Evolutionary conservation across 2,113 vertebrate species (phyloP).

Genomic region (Piaya cayana): DNA sequence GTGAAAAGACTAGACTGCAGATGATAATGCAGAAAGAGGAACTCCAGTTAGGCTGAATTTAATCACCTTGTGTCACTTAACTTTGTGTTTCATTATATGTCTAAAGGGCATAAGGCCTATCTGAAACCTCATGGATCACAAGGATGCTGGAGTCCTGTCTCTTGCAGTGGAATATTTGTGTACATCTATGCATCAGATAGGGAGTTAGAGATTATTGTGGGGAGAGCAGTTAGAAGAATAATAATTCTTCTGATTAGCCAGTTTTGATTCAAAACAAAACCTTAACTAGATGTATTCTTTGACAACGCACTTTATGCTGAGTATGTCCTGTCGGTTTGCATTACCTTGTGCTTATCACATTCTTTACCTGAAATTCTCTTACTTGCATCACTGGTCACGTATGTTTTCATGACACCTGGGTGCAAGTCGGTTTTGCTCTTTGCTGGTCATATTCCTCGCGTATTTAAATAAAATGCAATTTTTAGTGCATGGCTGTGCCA

Average conservation of each 20-base stretch:
- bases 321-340: background rate
- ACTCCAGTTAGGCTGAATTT: background rate
- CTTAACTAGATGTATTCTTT: background rate
- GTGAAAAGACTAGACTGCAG: background rate
- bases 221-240: background rate
- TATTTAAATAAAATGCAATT: background rate
- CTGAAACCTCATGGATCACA: background rate
- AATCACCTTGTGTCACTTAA: background rate
- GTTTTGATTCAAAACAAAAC: background rate
- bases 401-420: background rate
- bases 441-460: background rate
- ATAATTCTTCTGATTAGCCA: background rate
- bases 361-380: background rate
- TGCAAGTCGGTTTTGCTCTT: background rate
- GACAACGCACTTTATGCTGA: background rate
- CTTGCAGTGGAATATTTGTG: background rate
- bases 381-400: background rate
- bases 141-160: background rate
- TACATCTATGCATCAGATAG: background rate
- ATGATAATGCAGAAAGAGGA: background rate
- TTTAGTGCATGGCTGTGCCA: accelerated
- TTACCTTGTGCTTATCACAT: background rate
- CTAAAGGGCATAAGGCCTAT: background rate
- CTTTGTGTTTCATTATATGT: background rate
- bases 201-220: background rate